Percentiles rank a stretch among this genome's conserved stretches.
These are phyloP conservation scores for Trachymyrmex cornetzi DNA, from an alignment of 1,140 invertebrate genomes.

Conservation along the genomic window DNA sequence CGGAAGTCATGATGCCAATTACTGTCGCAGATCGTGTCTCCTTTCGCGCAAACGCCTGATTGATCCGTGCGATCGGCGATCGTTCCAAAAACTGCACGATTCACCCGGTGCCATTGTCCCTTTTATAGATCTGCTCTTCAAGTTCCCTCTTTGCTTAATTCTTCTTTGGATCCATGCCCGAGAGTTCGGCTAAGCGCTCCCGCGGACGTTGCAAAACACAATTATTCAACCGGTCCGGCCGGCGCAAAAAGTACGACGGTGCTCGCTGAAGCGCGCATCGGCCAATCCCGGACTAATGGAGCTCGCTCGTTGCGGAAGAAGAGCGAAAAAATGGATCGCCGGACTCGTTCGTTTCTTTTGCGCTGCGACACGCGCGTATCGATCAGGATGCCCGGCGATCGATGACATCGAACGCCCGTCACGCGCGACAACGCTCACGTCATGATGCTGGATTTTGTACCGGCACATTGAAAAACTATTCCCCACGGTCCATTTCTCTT, in stretches of 20 bases:
- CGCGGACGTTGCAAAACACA: constrained; percentile 75
- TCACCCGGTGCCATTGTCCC: constrained; percentile 47
- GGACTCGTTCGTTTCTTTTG: constrained; percentile 51
- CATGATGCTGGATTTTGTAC: constrained; percentile 59
- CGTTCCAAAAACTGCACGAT: constrained; percentile 60
- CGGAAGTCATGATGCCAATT: constrained; percentile 54
- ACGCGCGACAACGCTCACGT: constrained; percentile 58
- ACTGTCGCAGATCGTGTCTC: background rate
- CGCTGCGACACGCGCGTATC: constrained; percentile 67
- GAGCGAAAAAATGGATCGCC: constrained; percentile 54
- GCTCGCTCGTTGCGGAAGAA: constrained; percentile 52
- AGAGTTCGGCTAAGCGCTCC: constrained; percentile 59
- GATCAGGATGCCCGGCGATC: constrained; percentile 54
- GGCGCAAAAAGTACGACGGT: constrained; percentile 66
- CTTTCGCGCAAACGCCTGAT: background rate
- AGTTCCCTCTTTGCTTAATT: constrained; percentile 73
- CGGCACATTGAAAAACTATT: constrained; percentile 23
- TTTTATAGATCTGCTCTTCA: constrained; percentile 74
- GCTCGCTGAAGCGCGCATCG: constrained; percentile 69
- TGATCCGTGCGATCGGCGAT: constrained; percentile 31
- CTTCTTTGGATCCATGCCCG: constrained; percentile 73
- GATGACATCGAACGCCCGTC: constrained; percentile 55
- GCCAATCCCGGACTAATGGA: constrained; percentile 72
- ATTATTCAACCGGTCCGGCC: constrained; percentile 72
- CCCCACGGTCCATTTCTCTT: constrained; percentile 62